Evolutionary conservation across 2,888 invertebrate species (phyloP), one percentile per base, ranked within the genome.

Genomic region (Lumbricus terrestris): DNA sequence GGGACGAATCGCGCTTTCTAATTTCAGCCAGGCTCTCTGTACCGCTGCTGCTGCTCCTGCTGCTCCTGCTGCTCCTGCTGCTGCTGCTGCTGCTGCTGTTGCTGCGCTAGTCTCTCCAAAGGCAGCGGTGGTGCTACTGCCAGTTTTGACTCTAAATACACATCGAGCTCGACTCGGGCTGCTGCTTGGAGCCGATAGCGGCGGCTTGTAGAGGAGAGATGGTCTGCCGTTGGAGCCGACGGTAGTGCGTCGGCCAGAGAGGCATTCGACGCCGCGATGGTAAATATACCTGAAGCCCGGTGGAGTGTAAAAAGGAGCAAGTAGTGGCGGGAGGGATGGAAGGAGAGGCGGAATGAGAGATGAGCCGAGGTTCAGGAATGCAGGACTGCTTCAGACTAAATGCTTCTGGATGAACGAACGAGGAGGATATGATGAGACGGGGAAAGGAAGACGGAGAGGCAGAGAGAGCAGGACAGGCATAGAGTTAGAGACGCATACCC

Each of bases 191-290:
- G n/a, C 69, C n/a, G 69, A 69, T 47, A n/a, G 69, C n/a, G n/a
- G n/a, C n/a, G 29, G n/a, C 69, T 69, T 11, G 47, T 23, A 47
- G 69, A 69, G 54, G 54, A 54, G 29, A 29, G 69, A 69, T 69
- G 69, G 29, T 13, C n/a, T 69, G 69, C 69, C 1, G 29, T 1
- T 69, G n/a, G 69, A 69, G 69, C 69, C 8, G n/a, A 69, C 11
- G n/a, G n/a, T n/a, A n/a, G n/a, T n/a, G 85, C 35, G 5, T 4
- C n/a, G 85, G 85, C 20, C 20, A 20, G 85, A 35, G 85, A 37
- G 85, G 85, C 85, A 34, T 85, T 85, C 85, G 85, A 35, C n/a
- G n/a, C n/a, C 15, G 85, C 85, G n/a, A 85, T 37, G 37, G 85
- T 37, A 85, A 85, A 85, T 85, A 85, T 85, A 85, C 85, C 85